These are phyloP conservation scores for Steinernema scapterisci DNA, from an alignment of 2,888 invertebrate species.

Conservation along the genomic window DNA sequence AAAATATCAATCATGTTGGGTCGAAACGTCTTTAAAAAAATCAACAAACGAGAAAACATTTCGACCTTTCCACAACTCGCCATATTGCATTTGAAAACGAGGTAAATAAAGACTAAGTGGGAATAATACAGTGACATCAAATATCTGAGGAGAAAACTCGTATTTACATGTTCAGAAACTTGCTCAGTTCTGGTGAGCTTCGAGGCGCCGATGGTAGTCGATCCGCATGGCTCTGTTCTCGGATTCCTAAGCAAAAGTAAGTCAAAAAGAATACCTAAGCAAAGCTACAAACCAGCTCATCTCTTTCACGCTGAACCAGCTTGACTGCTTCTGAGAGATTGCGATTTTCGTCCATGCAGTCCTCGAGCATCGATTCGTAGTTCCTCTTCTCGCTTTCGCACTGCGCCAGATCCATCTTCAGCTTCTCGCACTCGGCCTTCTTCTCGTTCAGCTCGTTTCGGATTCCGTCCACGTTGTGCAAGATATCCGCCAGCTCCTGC, in stretches of 20 bases:
- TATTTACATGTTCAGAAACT: background rate
- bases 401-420: background rate
- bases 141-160: background rate
- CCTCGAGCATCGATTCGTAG: background rate
- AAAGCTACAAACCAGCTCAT: too few relatives aligned
- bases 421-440: background rate
- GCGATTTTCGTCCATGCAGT: conserved; percentile 24
- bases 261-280: too few relatives aligned
- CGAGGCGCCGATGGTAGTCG: conserved; percentile 10
- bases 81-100: background rate
- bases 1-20: background rate
- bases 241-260: too few relatives aligned
- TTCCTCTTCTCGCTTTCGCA: conserved; percentile 6
- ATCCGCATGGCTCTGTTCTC: background rate
- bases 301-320: background rate
- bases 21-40: background rate
- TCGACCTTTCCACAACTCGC: background rate
- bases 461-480: conserved; percentile 7
- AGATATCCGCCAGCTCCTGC: conserved; percentile 12
- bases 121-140: background rate
- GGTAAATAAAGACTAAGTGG: background rate
- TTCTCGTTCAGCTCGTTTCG: conserved; percentile 2
- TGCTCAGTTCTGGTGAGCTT: background rate
- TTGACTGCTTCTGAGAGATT: conserved; percentile 6
- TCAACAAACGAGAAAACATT: background rate